phyloP scores from a whole-genome alignment of 2,797 vertebrate genomes.

The Sebastes flavidus region DNA sequence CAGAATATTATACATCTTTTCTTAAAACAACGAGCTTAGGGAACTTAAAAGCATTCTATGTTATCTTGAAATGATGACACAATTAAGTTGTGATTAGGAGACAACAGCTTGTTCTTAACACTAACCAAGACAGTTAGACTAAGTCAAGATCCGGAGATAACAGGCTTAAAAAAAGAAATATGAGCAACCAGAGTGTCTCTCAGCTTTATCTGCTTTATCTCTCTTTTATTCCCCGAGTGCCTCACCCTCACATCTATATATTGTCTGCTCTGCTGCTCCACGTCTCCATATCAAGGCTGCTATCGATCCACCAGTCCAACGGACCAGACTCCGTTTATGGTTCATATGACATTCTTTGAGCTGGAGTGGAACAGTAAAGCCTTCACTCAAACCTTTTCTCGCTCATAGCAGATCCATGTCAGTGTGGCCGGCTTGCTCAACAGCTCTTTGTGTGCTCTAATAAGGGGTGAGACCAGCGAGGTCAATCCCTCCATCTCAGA shows the following conservation, averaged over 20 bases:
- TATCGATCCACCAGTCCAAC: not conserved
- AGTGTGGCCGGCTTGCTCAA: constrained; percentile 2
- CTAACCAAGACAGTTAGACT: not conserved
- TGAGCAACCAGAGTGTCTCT: not conserved
- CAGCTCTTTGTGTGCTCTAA: constrained; percentile 47
- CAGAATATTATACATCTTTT: not conserved
- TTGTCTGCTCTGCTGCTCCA: not conserved
- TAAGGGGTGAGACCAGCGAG: constrained; percentile 1
- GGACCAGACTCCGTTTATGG: not conserved
- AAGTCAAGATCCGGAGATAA: not conserved
- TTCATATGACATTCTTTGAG: not conserved
- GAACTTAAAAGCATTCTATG: not conserved
- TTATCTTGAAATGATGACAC: not conserved
- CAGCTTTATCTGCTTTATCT: not conserved
- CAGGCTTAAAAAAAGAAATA: not conserved
- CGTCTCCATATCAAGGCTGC: not conserved
- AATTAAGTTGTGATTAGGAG: not conserved
- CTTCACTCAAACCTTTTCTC: not conserved
- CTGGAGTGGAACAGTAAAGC: constrained; percentile 29
- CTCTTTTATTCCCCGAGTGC: not conserved
- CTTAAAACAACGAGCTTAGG: not conserved
- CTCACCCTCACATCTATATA: not conserved
- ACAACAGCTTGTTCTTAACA: not conserved
- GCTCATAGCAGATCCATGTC: not conserved
- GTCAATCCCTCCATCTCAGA: constrained; percentile 17